Conservation (phyloP, 1,140 invertebrate species). For the Hyphantria cunea region DNA sequence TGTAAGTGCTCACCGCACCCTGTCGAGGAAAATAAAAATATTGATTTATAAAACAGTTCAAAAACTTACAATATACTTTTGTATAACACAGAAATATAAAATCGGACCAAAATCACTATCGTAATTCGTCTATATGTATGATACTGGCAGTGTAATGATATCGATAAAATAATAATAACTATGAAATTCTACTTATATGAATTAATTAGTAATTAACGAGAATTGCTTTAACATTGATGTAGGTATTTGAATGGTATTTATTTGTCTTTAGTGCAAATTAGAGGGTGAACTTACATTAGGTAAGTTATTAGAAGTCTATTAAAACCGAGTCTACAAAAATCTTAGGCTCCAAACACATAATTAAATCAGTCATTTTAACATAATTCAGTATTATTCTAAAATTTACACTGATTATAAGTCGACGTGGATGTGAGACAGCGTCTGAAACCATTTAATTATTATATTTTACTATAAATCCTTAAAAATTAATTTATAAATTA, state of each 20-base stretch:
- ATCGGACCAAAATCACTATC: slow-evolving; percentile 70
- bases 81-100: slow-evolving; percentile 78
- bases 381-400: slow-evolving; percentile 77
- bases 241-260: slow-evolving; percentile 54
- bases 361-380: slow-evolving; percentile 83
- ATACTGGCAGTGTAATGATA: slow-evolving; percentile 79
- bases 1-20: slow-evolving; percentile 39
- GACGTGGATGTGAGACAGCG: slow-evolving; percentile 74
- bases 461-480: slow-evolving; percentile 79
- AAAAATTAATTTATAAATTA: slow-evolving; percentile 77
- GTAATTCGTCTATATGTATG: slow-evolving; percentile 75
- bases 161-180: slow-evolving; percentile 39
- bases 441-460: slow-evolving; percentile 59
- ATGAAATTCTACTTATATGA: slow-evolving; percentile 72
- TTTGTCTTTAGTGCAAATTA: slow-evolving; percentile 75
- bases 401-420: slow-evolving; percentile 78
- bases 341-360: slow-evolving; percentile 81
- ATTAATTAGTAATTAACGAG: slow-evolving; percentile 74
- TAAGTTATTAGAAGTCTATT: slow-evolving; percentile 69
- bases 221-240: slow-evolving; percentile 76
- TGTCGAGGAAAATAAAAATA: slow-evolving; percentile 34
- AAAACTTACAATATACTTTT: slow-evolving; percentile 72
- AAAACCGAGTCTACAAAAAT: slow-evolving; percentile 76
- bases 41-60: slow-evolving; percentile 65
- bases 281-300: slow-evolving; percentile 68